Evolutionary conservation across 1,140 invertebrate genomes (phyloP), one percentile per base, ranked within the genome.

Genomic region (Maniola jurtina): DNA sequence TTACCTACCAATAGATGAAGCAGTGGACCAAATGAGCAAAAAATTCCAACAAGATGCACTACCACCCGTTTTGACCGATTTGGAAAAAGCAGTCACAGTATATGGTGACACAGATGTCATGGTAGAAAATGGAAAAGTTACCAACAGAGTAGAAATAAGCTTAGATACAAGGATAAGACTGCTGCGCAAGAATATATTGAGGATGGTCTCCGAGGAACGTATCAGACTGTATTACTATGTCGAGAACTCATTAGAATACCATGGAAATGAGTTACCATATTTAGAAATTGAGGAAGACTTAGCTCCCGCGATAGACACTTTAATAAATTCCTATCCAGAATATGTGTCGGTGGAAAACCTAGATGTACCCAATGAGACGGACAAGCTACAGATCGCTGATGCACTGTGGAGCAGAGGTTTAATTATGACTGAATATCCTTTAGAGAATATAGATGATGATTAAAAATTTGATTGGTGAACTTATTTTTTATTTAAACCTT

Each of bases 11-110:
- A 85, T 98, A 52, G 97, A 98, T 90, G 91, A 93, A 25, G 96
- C 95, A 56, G 96, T 95, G 15, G 98, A 99, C 90, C 93, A 96
- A 87, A 92, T 98, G 90, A 95, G 94, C 2, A 96, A 95, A 76
- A 92, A 94, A 66, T 96, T 95, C 70, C 95, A 98, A 70, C 95
- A 97, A 75, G 96, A 97, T 86, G 95, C 95, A n/a, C 81, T 99
- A 55, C 98, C 98, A 2, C 98, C 98, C 0, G 91, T 94, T 42
- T 81, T 98, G 0, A 92, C 89, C 47, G 82, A 93, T 70, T 86
- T 91, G 52, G 96, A 98, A 84, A 92, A 91, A 67, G 70, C 83
- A 2, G 92, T 94, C 68, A 96, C 95, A 9, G 93, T 95, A 0
- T 93, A 93, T 80, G 93, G 93, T 25, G 94, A 94, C 66, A 94